Conservation (phyloP, 2,113 vertebrate genomes). For the Eurystomus gularis region DNA sequence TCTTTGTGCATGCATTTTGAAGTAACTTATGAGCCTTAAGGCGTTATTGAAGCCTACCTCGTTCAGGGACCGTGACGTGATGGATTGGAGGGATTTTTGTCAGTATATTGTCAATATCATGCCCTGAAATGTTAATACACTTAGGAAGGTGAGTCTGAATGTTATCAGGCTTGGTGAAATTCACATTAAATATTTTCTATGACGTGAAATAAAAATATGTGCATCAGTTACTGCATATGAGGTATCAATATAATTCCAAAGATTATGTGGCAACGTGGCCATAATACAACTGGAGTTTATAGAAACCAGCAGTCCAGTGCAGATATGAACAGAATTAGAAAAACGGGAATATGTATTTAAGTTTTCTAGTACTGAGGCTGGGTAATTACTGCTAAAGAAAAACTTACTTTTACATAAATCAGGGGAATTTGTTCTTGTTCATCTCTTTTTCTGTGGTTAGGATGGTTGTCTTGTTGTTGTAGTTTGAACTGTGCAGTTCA, state of each 20-base stretch:
- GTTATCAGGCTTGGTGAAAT: neutral
- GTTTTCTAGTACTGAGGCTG: neutral
- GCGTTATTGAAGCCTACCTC: neutral
- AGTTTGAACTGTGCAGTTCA: neutral
- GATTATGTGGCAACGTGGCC: accelerated
- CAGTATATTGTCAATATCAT: neutral
- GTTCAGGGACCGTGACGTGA: neutral
- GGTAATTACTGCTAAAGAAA: neutral
- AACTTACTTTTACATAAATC: neutral
- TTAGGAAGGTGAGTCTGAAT: neutral
- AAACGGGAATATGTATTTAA: neutral
- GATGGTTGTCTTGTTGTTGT: neutral
- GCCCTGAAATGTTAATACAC: neutral
- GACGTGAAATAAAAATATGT: neutral
- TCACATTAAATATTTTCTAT: neutral
- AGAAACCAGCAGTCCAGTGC: neutral
- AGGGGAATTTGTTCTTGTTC: neutral
- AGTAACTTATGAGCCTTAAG: neutral
- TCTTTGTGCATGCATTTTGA: neutral
- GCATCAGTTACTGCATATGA: neutral
- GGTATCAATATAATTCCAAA: neutral
- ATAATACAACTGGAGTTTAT: neutral
- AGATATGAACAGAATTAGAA: neutral
- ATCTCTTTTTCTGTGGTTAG: neutral
- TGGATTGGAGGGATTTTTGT: neutral